These are phyloP conservation scores for Styela clava DNA, from an alignment of 23 tunicate genomes.

Conservation along the genomic window DNA sequence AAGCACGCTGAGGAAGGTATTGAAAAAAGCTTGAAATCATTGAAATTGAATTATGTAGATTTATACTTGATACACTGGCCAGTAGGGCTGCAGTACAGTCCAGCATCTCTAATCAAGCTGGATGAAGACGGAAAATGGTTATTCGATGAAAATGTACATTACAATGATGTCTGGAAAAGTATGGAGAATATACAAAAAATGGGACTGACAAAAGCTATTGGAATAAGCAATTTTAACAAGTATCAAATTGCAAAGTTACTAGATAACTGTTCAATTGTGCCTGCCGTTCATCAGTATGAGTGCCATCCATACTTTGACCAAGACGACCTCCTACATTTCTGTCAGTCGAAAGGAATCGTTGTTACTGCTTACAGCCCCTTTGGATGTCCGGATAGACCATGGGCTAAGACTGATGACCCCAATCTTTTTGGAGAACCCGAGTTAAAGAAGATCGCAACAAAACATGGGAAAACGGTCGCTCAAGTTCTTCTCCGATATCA, in stretches of 20 bases:
- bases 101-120: background rate
- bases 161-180: constrained; percentile 64
- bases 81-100: constrained; percentile 27
- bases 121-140: constrained; percentile 29
- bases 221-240: constrained; percentile 71
- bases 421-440: constrained; percentile 12
- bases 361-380: constrained; percentile 55
- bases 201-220: constrained; percentile 59
- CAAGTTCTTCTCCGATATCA: constrained; percentile 41
- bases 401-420: constrained; percentile 23
- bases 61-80: constrained; percentile 91
- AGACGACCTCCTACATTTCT: constrained; percentile 29
- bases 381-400: constrained; percentile 53
- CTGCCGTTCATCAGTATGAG: constrained; percentile 84
- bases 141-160: constrained; percentile 36
- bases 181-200: constrained; percentile 45
- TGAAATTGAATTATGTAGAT: constrained; percentile 78
- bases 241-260: constrained; percentile 58
- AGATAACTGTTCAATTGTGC: constrained; percentile 38
- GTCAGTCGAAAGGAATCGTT: constrained; percentile 34
- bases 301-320: constrained; percentile 61
- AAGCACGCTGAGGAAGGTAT: constrained; percentile 28
- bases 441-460: background rate
- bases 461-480: constrained; percentile 41
- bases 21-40: constrained; percentile 16